Base-by-base conservation (phyloP, 2,797 vertebrate genomes). In the Typhlichthys eigenmanni region DNA sequence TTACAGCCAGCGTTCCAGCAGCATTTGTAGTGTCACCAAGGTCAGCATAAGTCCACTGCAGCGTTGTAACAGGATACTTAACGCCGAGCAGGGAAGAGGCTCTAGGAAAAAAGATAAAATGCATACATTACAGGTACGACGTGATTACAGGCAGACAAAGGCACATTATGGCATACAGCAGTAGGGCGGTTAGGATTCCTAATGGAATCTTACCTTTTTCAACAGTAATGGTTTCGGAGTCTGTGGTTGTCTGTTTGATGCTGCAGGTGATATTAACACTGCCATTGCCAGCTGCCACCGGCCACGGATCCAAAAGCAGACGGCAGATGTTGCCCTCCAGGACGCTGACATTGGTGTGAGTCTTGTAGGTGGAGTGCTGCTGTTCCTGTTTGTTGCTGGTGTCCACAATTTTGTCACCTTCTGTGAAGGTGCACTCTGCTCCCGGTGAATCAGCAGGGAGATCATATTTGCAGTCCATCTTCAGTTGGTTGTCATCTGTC, bases 131-230 rank as follows among this genome's bases (percentile, higher is more conserved):
- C 6, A 2, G 4, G 52, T 19, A 4, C 45, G 12, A 29, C 4
- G 12, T 46, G 14, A 55, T 9, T 38, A 38, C 34, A 38, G 34
- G 34, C 34, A 38, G 34, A 38, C 34, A 38, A 38, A 38, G 34
- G 32, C 2, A 7, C 16, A 47, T 11, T n/a, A 47, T 12, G 52
- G 52, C 13, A 12, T 32, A 13, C 13, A 54, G 10, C 8, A 46
- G 47, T 4, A 56, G 61, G 51, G 46, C 45, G 69, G 65, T 14
- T 38, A 55, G 17, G 55, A 47, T 16, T 1, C 1, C 1, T n/a
- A 1, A 7, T 68, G 34, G 12, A 14, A n/a, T 51, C 85, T 89
- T 88, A 93, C 92, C 87, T 76, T 90, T 93, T 0, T 90, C 87
- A 1, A 92, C 84, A 61, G 66, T 67, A 3, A 68, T 62, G n/a